Evolutionary conservation across 2,113 vertebrate species (phyloP).

Genomic region (Elgaria multicarinata): DNA sequence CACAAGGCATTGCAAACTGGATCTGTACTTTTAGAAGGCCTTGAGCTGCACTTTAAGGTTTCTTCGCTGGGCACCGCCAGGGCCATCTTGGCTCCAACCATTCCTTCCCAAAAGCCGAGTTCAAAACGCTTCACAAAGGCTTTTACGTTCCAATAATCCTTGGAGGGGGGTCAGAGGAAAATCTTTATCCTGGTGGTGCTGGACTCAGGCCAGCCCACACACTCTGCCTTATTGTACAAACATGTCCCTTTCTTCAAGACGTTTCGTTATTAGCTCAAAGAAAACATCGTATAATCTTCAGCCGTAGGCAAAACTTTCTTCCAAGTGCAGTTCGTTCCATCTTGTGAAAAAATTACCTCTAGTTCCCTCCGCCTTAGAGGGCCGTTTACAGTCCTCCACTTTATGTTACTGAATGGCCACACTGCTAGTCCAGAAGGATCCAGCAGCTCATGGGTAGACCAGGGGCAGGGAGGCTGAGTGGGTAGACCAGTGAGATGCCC

Average conservation of each 20-base stretch:
- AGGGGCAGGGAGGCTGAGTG: too few relatives aligned
- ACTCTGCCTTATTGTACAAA: slow-evolving; percentile 19
- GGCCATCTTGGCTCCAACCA: background rate
- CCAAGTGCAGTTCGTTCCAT: background rate
- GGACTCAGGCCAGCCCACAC: slow-evolving; percentile 31
- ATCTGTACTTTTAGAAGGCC: background rate
- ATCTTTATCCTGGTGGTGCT: slow-evolving; percentile 4
- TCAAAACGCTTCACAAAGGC: background rate
- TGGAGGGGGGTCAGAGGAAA: slow-evolving; percentile 13
- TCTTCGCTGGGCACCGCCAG: background rate
- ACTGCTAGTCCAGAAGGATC: background rate
- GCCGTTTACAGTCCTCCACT: background rate
- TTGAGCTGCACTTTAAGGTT: background rate
- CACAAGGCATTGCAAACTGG: too few relatives aligned
- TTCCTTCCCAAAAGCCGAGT: background rate
- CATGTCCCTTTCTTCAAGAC: background rate
- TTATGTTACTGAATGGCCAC: background rate
- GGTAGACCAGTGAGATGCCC: too few relatives aligned
- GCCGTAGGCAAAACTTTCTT: slow-evolving; percentile 7
- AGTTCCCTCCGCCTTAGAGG: background rate
- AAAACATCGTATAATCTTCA: slow-evolving; percentile 20
- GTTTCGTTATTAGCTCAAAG: slow-evolving; percentile 13
- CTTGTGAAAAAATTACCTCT: slow-evolving; percentile 17
- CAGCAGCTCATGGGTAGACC: background rate
- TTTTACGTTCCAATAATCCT: slow-evolving; percentile 26